A percentile compares a stretch with the other conserved stretches of the same genome.
phyloP scores from a whole-genome alignment of 2,797 vertebrate genomes.

The Sparus aurata region DNA sequence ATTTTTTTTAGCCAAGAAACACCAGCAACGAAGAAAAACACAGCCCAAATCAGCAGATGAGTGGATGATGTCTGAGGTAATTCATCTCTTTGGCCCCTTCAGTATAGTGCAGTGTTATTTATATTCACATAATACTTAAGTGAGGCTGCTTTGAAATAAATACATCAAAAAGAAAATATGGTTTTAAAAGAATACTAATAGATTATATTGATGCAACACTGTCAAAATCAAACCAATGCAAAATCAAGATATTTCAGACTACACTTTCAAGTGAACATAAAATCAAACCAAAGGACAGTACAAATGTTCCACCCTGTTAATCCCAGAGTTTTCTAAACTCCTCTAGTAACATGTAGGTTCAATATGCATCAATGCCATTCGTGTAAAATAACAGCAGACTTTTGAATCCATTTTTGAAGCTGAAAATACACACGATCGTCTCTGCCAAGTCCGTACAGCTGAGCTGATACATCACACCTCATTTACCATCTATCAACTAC shows the following conservation, averaged over 20 bases:
- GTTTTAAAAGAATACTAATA: slow-evolving; percentile 20
- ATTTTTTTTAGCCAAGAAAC: slow-evolving; percentile 27
- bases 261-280: slow-evolving; percentile 23
- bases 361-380: slow-evolving; percentile 25
- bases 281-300: slow-evolving; percentile 8
- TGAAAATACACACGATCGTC: neutral
- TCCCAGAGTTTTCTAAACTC: neutral
- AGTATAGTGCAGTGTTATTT: slow-evolving; percentile 32
- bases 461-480: neutral
- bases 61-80: slow-evolving; percentile 43
- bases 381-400: neutral
- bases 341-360: slow-evolving; percentile 3
- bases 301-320: slow-evolving; percentile 20
- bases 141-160: slow-evolving; percentile 34
- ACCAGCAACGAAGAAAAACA: slow-evolving; percentile 2
- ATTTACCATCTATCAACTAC: neutral
- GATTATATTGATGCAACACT: slow-evolving; percentile 11
- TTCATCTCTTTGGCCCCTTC: slow-evolving; percentile 64
- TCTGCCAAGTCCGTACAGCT: neutral
- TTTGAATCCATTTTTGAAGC: slow-evolving; percentile 2
- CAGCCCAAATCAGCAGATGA: slow-evolving; percentile 39
- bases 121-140: slow-evolving; percentile 34
- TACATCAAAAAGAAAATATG: neutral
- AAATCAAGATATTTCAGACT: slow-evolving; percentile 1
- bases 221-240: slow-evolving; percentile 20